Base-by-base conservation (phyloP, 2,113 vertebrate genomes). In the Scartelaos histophorus region DNA sequence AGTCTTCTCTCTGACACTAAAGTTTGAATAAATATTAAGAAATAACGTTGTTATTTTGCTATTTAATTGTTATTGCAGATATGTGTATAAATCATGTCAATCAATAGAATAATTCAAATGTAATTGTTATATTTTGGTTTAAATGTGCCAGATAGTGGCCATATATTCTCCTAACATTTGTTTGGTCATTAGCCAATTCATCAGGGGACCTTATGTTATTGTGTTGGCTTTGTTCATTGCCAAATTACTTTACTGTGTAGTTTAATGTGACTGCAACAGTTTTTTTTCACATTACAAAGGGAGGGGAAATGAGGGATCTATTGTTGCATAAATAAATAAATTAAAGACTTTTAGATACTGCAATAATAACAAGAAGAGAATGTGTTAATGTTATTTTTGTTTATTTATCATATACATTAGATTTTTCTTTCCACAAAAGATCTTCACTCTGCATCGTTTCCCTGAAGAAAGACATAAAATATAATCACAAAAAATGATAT, bases 401-500 rank as follows among this genome's bases (percentile, higher is more conserved):
- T 82, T 89, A 86, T 83, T 84, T 4, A 57, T n/a, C 45, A 64
- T 83, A 74, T 64, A 66, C 69, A 83, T 25, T 69, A 46, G 16
- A 69, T 25, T 46, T 43, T 57, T 58, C 1, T 19, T 13, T 45
- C 2, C 0, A 5, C 51, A 34, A 6, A 79, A 85, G 82, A n/a
- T 34, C 56, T 16, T 89, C 69, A 90, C 54, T 88, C 87, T 71
- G 87, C 84, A 21, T 90, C 86, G 76, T 61, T 73, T 73, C 87
- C 89, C 89, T 89, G 67, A 74, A 79, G 5, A 43, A 73, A 58
- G 10, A 58, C 12, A 58, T 24, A 25, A 24, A 24, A 25, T 13
- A 24, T 13, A 24, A 24, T 56, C 19, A 56, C 9, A 22, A 43
- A 43, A 38, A 38, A 38, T 38, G 7, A 38, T 38, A 38, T 38